A percentile compares a stretch with the other conserved stretches of the same genome.
phyloP scores from a whole-genome alignment of 2,888 invertebrate species.

The Pandemis corylana region DNA sequence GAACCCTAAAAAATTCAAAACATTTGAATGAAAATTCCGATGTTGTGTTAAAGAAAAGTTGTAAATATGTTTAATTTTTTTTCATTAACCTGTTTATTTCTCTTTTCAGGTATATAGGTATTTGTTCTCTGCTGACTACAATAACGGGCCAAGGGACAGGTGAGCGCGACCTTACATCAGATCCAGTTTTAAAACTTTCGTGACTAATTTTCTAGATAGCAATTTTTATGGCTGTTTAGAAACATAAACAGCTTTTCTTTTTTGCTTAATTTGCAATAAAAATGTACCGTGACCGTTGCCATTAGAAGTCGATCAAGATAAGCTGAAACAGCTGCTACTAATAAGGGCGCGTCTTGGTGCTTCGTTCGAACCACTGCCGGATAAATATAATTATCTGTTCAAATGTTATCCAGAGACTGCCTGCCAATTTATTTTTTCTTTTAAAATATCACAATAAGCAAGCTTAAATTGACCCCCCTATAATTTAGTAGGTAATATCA shows the following conservation, averaged over 20 bases:
- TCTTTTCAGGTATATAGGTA: conserved; percentile 50
- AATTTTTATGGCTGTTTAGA: conserved; percentile 11
- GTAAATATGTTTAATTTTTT: no score
- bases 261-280: conserved; percentile 51
- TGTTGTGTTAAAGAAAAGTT: no score
- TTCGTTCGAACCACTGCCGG: conserved; percentile 47
- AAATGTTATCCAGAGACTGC: background rate
- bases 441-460: background rate
- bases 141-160: conserved; percentile 32
- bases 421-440: background rate
- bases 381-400: background rate
- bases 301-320: conserved; percentile 75
- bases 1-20: no score
- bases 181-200: background rate
- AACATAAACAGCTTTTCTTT: conserved; percentile 42
- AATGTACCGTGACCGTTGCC: conserved; percentile 72
- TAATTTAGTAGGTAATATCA: no score
- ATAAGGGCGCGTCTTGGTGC: conserved; percentile 67
- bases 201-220: background rate
- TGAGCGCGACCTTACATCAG: conserved; percentile 27
- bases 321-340: conserved; percentile 63
- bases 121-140: conserved; percentile 42
- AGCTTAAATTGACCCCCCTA: no score
- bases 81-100: conserved; percentile 1
- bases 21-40: no score